Percentiles rank a stretch among this genome's conserved stretches.
Evolutionary conservation across 2,797 vertebrate species (phyloP).

Genomic region (Staurois parvus): DNA sequence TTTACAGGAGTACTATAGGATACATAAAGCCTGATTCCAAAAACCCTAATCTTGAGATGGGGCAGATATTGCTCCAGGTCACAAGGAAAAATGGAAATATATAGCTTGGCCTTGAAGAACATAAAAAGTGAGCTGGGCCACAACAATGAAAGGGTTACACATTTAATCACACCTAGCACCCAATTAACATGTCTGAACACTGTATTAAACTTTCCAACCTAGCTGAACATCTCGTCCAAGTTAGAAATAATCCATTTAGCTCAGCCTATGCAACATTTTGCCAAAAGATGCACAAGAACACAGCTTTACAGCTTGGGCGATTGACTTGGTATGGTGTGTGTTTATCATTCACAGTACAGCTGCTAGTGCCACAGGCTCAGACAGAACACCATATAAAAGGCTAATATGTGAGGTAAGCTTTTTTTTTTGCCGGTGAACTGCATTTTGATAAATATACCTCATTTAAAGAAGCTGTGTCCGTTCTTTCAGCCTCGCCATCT

Average conservation of each 20-base stretch:
- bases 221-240: background rate
- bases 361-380: slow-evolving; percentile 17
- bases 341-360: slow-evolving; percentile 20
- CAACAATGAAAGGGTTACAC: background rate
- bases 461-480: slow-evolving; percentile 40
- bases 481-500: slow-evolving; percentile 28
- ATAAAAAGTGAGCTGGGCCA: background rate
- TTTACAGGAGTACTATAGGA: background rate
- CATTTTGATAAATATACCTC: slow-evolving; percentile 48
- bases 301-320: background rate
- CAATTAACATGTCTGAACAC: background rate
- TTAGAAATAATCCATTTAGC: background rate
- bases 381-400: slow-evolving; percentile 26
- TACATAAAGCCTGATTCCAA: background rate
- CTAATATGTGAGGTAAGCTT: slow-evolving; percentile 30
- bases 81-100: background rate
- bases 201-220: slow-evolving; percentile 6
- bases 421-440: slow-evolving; percentile 7
- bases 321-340: background rate
- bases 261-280: background rate
- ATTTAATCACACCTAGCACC: background rate
- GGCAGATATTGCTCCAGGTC: background rate
- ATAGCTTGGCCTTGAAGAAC: background rate
- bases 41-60: background rate
- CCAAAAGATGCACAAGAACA: background rate